phyloP scores from a whole-genome alignment of 2,888 invertebrate species.

The Pseudoips prasinana region DNA sequence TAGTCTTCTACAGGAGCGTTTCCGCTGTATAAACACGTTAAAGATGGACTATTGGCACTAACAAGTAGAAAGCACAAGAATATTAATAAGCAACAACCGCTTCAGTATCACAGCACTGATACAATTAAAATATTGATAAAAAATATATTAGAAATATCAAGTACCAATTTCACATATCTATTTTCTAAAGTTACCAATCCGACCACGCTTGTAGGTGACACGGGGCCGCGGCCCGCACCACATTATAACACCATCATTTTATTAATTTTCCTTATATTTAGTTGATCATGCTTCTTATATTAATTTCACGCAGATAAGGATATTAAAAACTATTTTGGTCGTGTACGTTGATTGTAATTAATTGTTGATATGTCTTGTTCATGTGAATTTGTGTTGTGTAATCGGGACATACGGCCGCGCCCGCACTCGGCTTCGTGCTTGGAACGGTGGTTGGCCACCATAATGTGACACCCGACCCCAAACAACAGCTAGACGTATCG shows the following conservation, averaged over 20 bases:
- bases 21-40: constrained; percentile 47
- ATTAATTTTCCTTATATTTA: constrained; percentile 44
- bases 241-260: constrained; percentile 38
- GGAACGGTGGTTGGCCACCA: constrained; percentile 66
- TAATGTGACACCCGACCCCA: constrained; percentile 65
- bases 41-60: constrained; percentile 59
- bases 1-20: constrained; percentile 25
- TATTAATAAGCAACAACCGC: constrained; percentile 42
- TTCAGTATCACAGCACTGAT: constrained; percentile 47
- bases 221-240: constrained; percentile 66
- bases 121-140: constrained; percentile 26
- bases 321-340: constrained; percentile 80
- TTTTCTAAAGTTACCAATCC: constrained; percentile 9
- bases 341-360: constrained; percentile 69
- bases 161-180: constrained; percentile 16
- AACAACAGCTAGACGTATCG: constrained; percentile 63
- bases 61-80: constrained; percentile 52
- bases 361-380: constrained; percentile 74
- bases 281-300: constrained; percentile 68
- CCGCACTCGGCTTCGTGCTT: constrained; percentile 77
- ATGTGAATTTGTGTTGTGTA: constrained; percentile 82
- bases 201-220: constrained; percentile 33
- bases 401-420: constrained; percentile 66
- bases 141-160: constrained; percentile 18
- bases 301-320: constrained; percentile 60